Percentiles rank a stretch among this genome's conserved stretches.
Evolutionary conservation across 1,140 invertebrate genomes (phyloP).

Genomic region (Samia ricini): DNA sequence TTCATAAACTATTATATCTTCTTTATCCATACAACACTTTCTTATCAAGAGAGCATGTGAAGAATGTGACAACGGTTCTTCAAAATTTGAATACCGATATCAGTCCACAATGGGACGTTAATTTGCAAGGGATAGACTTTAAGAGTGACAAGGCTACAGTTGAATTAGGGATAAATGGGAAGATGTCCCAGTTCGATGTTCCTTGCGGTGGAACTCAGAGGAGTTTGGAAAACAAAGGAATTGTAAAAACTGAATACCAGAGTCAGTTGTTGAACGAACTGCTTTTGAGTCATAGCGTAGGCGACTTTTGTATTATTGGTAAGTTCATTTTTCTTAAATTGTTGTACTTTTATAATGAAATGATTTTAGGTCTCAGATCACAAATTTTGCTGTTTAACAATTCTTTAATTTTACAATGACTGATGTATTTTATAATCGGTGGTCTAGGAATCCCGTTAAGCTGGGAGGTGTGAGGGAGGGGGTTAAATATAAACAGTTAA

Average conservation of each 20-base stretch:
- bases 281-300: conserved; percentile 85
- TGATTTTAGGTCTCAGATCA: too few relatives aligned
- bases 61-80: conserved; percentile 83
- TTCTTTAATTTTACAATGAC: too few relatives aligned
- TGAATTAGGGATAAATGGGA: conserved; percentile 54
- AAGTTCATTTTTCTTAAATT: conserved; percentile 26
- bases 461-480: too few relatives aligned
- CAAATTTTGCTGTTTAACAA: too few relatives aligned
- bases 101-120: conserved; percentile 41
- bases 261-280: conserved; percentile 88
- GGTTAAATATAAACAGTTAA: too few relatives aligned
- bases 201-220: conserved; percentile 47
- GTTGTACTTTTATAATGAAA: too few relatives aligned
- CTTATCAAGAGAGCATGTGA: conserved; percentile 84
- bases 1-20: conserved; percentile 83
- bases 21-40: conserved; percentile 92
- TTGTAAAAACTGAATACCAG: conserved; percentile 89
- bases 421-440: too few relatives aligned
- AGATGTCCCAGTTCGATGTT: conserved; percentile 59
- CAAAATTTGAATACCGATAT: conserved; percentile 79
- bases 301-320: conserved; percentile 92
- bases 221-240: conserved; percentile 42
- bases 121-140: conserved; percentile 45
- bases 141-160: conserved; percentile 49
- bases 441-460: too few relatives aligned